Evolutionary conservation across 2,113 vertebrate species (phyloP), one percentile per base, ranked within the genome.

Genomic region (Okapia johnstoni): DNA sequence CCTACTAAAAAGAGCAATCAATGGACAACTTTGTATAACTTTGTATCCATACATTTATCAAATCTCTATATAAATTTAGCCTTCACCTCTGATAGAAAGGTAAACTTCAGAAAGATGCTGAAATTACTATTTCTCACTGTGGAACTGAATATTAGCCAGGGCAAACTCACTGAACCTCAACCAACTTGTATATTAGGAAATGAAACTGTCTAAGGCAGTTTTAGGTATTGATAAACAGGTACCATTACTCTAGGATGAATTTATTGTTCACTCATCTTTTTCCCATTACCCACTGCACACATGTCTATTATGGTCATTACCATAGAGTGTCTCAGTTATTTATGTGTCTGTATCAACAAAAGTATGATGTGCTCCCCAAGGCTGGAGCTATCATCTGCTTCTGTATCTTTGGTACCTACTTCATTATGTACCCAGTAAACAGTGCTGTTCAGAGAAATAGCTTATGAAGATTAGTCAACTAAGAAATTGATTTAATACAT

Each of bases 401-500:
- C 23, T 52, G 2, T 50, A 81, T 85, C 4, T 3, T 12, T 14
- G 46, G 30, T 23, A 33, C 5, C n/a, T 84, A 25, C 0, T 54
- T 36, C 8, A 15, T 85, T 70, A 81, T 33, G 12, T 46, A 54
- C 3, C 0, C 25, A 94, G 26, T 30, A 88, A 55, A 81, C 15
- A 63, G 3, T 40, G 7, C 9, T 57, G 19, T 92, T 7, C 9
- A n/a, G 48, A 50, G 2, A 25, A 95, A 93, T 30, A 88, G 17
- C 17, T 57, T 73, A 79, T 48, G 25, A 23, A 58, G 3, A 23
- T n/a, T 66, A 73, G 40, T 33, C 26, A 92, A 52, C 85, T 84
- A 96, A 61, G 55, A 97, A 15, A 96, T 14, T 57, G 26, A 96
- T 79, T 97, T 50, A 80, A 4, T 85, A 19, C 26, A 92, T 94